Percentiles rank a stretch among this genome's conserved stretches.
Evolutionary conservation across 2,888 invertebrate genomes (phyloP).

Genomic region (Synergus umbraculus): DNA sequence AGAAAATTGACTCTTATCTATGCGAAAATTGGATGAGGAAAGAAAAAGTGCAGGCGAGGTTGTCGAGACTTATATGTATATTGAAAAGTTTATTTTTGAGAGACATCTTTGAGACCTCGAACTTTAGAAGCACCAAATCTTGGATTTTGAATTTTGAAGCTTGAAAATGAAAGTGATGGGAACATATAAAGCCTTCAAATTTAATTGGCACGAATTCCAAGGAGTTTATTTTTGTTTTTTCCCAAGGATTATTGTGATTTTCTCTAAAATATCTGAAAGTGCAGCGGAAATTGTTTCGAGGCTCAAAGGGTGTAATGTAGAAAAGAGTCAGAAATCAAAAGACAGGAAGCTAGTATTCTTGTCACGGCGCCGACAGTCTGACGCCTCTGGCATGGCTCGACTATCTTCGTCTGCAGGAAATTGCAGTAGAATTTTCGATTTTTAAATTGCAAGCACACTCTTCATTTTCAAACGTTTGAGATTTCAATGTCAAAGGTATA

Average conservation of each 20-base stretch:
- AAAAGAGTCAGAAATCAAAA: slow-evolving; percentile 41
- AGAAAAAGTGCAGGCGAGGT: background rate
- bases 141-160: no score
- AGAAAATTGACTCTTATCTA: slow-evolving; percentile 9
- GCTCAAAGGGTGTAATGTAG: background rate
- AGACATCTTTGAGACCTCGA: no score
- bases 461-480: background rate
- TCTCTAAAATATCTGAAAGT: background rate
- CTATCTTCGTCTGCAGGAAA: slow-evolving; percentile 39
- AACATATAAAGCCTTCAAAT: no score
- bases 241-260: no score
- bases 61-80: no score
- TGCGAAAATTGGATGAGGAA: background rate
- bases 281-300: background rate
- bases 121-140: no score
- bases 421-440: slow-evolving; percentile 33
- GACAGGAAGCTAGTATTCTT: slow-evolving; percentile 51
- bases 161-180: no score
- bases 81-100: no score
- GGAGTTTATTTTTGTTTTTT: background rate
- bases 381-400: slow-evolving; percentile 47
- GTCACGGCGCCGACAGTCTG: slow-evolving; percentile 54
- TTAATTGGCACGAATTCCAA: no score
- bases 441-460: slow-evolving; percentile 26
- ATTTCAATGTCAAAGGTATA: background rate